These are phyloP conservation scores for Amblyjoppa proteus DNA, from an alignment of 2,888 invertebrate species.

Conservation along the genomic window DNA sequence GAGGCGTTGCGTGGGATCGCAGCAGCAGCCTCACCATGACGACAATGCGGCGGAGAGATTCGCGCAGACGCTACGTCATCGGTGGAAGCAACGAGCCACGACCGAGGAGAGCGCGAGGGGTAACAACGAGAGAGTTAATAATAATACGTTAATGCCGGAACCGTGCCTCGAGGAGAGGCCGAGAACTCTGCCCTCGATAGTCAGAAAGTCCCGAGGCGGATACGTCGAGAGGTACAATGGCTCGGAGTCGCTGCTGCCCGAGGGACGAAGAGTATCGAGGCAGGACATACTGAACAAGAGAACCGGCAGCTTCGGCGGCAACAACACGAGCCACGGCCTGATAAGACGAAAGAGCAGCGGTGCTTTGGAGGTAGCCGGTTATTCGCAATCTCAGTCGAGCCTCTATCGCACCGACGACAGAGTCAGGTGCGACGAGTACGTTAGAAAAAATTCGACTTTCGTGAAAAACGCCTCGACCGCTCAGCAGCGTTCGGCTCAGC, in stretches of 20 bases:
- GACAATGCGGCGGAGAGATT: constrained; percentile 71
- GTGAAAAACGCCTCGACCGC: constrained; percentile 69
- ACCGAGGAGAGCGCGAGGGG: constrained; percentile 30
- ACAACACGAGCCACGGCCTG: constrained; percentile 52
- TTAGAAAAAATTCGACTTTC: constrained; percentile 69
- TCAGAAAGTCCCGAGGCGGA: constrained; percentile 70
- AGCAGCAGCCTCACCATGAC: constrained; percentile 51
- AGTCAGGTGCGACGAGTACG: constrained; percentile 57
- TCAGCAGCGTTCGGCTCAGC: constrained; percentile 54
- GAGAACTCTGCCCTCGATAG: constrained; percentile 78
- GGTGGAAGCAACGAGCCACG: constrained; percentile 60
- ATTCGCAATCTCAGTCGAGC: constrained; percentile 21
- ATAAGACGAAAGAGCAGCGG: constrained; percentile 69
- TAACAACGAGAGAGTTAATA: constrained; percentile 47
- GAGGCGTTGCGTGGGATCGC: constrained; percentile 59
- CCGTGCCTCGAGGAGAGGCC: constrained; percentile 71
- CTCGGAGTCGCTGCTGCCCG: constrained; percentile 40
- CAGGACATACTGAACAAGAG: constrained; percentile 80
- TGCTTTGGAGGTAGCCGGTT: constrained; percentile 58
- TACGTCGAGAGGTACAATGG: constrained; percentile 43
- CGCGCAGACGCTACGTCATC: constrained; percentile 73
- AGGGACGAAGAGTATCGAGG: constrained; percentile 76
- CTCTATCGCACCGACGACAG: constrained; percentile 53
- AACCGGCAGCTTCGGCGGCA: constrained; percentile 68
- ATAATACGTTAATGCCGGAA: constrained; percentile 54